Evolutionary conservation across 2,113 vertebrate species (phyloP), one percentile per base, ranked within the genome.

Genomic region (Equus quagga): DNA sequence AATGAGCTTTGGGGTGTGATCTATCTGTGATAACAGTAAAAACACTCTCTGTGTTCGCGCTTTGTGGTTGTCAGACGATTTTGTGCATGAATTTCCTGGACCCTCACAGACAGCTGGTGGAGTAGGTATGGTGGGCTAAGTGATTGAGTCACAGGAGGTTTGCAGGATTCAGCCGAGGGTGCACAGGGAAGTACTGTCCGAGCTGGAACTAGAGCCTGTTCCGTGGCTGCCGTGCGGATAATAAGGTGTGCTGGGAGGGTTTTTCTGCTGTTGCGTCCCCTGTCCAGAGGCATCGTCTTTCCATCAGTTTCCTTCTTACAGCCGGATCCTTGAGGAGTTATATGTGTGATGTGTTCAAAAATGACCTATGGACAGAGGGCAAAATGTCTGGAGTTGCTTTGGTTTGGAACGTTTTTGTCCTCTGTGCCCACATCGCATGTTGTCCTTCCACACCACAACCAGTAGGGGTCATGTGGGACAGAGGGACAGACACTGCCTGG

Each of bases 201-300:
- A 36, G 56, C 54, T 18, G 26, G 60, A 67, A 23, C 3, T 1
- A 36, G 76, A 76, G 24, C 69, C 11, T 8, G 14, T 26, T 67
- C 21, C 4, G 9, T 26, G 33, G 46, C 56, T 44, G 4, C 41
- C 46, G 0, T 86, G 67, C 33, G 10, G 4, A 24, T 44, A 54
- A 60, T 31, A 0, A 1, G 1, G 15, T 26, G 31, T 23, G 28
- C 62, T 10, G 0, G 18, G 44, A 54, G 17, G 41, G 28, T 12
- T 33, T 67, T 72, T 73, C 67, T 41, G 54, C 69, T 15, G 5
- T 18, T 21, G 10, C 8, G 1, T 11, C 51, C 17, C 49, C 67
- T 49, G 5, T 60, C 8, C 23, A 6, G 19, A 2, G 44, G 18
- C 49, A 0, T 10, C 5, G 6, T 51, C 28, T 51, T 79, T 56